These are phyloP conservation scores for Oreotrochilus melanogaster DNA, from an alignment of 2,113 vertebrate species.

Conservation along the genomic window DNA sequence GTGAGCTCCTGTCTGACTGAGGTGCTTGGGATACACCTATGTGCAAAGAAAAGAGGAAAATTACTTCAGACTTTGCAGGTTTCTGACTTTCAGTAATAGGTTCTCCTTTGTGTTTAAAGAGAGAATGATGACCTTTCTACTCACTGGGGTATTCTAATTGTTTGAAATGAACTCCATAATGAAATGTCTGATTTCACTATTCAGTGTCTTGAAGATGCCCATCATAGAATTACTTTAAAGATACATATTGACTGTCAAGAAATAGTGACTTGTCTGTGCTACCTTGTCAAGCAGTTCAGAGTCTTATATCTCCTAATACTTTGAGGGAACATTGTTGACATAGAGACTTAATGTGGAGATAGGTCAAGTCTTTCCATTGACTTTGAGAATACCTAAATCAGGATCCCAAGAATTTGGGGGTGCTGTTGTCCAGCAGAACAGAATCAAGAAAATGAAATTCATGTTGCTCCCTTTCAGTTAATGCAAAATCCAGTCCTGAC, in stretches of 20 bases:
- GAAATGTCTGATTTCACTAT: slow-evolving; percentile 5
- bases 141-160: background rate
- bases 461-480: background rate
- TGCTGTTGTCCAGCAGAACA: background rate
- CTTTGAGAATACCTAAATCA: background rate
- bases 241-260: background rate
- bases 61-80: background rate
- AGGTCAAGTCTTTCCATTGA: background rate
- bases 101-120: background rate
- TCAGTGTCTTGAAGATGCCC: background rate
- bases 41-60: background rate
- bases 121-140: background rate
- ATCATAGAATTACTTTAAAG: background rate
- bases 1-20: background rate
- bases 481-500: background rate
- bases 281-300: background rate
- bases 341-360: background rate
- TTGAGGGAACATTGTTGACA: background rate
- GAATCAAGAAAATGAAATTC: background rate
- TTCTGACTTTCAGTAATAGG: background rate
- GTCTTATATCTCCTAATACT: background rate
- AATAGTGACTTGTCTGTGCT: background rate
- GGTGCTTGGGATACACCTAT: background rate
- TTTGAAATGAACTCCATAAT: background rate
- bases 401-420: background rate